Base-by-base conservation (phyloP, 2,888 invertebrate genomes). In the Anthrax anthrax region DNA sequence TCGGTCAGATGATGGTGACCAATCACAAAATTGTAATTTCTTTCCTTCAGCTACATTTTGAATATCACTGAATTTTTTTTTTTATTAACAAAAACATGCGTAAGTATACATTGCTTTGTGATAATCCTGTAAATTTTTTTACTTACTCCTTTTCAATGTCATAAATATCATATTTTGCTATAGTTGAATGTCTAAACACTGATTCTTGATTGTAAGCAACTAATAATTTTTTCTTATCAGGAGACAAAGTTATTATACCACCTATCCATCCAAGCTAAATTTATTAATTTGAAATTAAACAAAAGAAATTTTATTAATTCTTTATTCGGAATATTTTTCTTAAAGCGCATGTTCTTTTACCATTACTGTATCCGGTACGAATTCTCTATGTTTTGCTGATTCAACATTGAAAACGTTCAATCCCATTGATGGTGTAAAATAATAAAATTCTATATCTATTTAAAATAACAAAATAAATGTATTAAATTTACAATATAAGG, bases 151-250 rank as follows among this genome's bases (percentile, higher is more conserved):
- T 69, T 43, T 67, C 70, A 45, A 77, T 70, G 57, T 79, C 72
- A 56, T 76, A 78, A 1, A 82, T 67, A 34, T 74, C 73, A 59
- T 76, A 84, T 56, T 75, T 74, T 2, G 78, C 77, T 16, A 74
- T 68, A 14, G 69, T 70, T 2, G 84, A 84, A 60, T 83, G 77
- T 37, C 84, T 70, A 59, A 78, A 84, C 14, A 61, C 54, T 36
- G 57, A 55, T 13, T 61, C 66, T 51, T 59, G 53, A 45, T 56
- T 57, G 51, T 63, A 61, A 12, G 62, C 61, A 18, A 66, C 57
- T 17, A 65, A 52, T 37, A 67, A 56, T 51, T 63, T 63, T 2
- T 56, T 60, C 44, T 60, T 62, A 23, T 67, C 64, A 1, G 62
- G 55, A 0, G 71, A 69, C 2, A 71, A 49, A 0, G 58, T 59